These are phyloP conservation scores for Rhingia rostrata DNA, from an alignment of 2,888 invertebrate genomes.

Conservation along the genomic window DNA sequence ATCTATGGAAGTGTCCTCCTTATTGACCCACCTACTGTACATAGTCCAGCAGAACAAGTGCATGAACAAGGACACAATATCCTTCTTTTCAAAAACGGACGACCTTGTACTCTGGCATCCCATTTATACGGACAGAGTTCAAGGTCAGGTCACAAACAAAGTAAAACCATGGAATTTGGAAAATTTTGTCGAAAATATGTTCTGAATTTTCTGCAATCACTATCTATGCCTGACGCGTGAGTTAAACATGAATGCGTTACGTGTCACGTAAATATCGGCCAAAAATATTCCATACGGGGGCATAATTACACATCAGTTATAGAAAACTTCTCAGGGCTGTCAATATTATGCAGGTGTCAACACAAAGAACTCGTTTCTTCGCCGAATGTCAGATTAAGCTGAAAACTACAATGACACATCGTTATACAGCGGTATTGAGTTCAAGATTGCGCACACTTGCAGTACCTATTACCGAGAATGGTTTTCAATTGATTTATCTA, in stretches of 20 bases:
- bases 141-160: constrained; percentile 41
- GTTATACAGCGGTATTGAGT: not conserved
- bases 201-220: not conserved
- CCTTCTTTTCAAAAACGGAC: no score
- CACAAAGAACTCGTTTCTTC: constrained; percentile 25
- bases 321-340: not conserved
- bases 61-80: no score
- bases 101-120: not conserved
- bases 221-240: not conserved
- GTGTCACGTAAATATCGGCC: constrained; percentile 4
- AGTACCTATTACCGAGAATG: not conserved
- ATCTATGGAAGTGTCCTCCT: not conserved
- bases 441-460: constrained; percentile 29
- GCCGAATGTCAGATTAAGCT: constrained; percentile 19
- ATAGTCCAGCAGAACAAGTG: no score
- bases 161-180: constrained; percentile 33
- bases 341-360: constrained; percentile 1
- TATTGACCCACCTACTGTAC: not conserved
- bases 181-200: constrained; percentile 21
- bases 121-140: constrained; percentile 15
- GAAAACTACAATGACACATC: not conserved
- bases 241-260: not conserved
- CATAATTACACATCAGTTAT: no score
- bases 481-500: constrained; percentile 29
- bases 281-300: not conserved